Conservation (phyloP, 2,113 vertebrate genomes). For the Melanostigma gelatinosum region DNA sequence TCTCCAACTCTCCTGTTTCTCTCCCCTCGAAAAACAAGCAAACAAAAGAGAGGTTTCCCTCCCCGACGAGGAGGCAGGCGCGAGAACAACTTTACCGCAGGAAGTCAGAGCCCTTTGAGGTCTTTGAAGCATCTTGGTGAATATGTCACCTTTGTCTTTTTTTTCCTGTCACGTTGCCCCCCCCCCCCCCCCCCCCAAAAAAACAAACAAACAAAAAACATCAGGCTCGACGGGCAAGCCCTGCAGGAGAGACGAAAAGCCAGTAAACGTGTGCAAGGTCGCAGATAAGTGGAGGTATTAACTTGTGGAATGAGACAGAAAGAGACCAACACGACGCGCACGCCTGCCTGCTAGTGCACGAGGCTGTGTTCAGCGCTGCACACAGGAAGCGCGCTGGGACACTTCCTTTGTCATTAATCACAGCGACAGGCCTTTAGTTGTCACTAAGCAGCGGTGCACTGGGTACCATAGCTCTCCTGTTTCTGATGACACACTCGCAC, state of each 20-base stretch:
- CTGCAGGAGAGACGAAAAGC: conserved; percentile 35
- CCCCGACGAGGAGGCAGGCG: background rate
- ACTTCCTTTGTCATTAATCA: conserved; percentile 82
- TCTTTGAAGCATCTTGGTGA: conserved; percentile 19
- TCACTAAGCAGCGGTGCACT: conserved; percentile 79
- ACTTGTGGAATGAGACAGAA: conserved; percentile 58
- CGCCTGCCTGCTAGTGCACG: conserved; percentile 17
- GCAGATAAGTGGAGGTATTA: conserved; percentile 67
- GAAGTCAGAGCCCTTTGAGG: conserved; percentile 22
- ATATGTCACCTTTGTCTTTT: conserved; percentile 36
- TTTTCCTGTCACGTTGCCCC: background rate
- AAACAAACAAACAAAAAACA: background rate
- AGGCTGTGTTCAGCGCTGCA: conserved; percentile 44
- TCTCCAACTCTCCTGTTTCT: background rate
- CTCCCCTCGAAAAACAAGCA: conserved; percentile 20
- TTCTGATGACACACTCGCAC: conserved; percentile 42
- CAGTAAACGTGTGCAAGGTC: conserved; percentile 46
- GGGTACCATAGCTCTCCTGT: conserved; percentile 78
- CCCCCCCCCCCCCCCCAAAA: background rate
- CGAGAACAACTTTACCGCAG: conserved; percentile 19
- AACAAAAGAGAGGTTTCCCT: conserved; percentile 37
- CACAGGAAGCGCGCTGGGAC: conserved; percentile 68
- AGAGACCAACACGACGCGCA: conserved; percentile 47
- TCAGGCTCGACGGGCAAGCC: conserved; percentile 6
- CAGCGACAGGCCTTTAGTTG: conserved; percentile 82